Base-by-base conservation (phyloP, 2,888 invertebrate genomes). In the Eurois occulta region DNA sequence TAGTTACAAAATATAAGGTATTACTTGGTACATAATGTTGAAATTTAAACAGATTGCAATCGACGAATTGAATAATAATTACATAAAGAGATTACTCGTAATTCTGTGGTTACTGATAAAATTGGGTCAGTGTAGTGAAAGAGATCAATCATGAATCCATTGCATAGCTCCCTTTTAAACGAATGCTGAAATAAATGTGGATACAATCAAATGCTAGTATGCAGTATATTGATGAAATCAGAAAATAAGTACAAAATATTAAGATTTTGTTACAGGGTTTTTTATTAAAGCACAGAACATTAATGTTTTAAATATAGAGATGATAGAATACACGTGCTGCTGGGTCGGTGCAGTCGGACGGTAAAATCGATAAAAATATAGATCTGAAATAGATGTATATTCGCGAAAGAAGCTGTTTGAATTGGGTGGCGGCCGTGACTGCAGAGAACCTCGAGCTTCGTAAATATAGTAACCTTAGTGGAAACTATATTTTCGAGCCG, bases 11-110 rank as follows among this genome's bases (percentile, higher is more conserved):
- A 86, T 76, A 72, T 70, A 8, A 46, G 1, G 10, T 62, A 66
- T 70, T 67, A 68, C 65, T 65, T 13, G 13, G n/a, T 58, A 64
- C 74, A 75, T 35, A 76, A 75, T 62, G 69, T 66, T 83, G 77
- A 82, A 75, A 85, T 80, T 87, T 80, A 28, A 64, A 78, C 41
- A 38, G n/a, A 41, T 55, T 65, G 72, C 67, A 62, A 77, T 69
- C 60, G 72, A 21, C 11, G 18, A 79, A 77, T 73, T 80, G 66
- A 60, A 69, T 71, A 71, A 75, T 73, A 75, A 75, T 82, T 73
- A 69, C n/a, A 62, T 75, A 78, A 85, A 83, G 35, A 58, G 13
- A 41, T 69, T 73, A 41, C 35, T 72, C 0, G 32, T 71, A 48
- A 64, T 48, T 8, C 7, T 32, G 32, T 28, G 24, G 24, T 38